phyloP scores from a whole-genome alignment of 2,797 vertebrate species.

The Dermochelys coriacea region DNA sequence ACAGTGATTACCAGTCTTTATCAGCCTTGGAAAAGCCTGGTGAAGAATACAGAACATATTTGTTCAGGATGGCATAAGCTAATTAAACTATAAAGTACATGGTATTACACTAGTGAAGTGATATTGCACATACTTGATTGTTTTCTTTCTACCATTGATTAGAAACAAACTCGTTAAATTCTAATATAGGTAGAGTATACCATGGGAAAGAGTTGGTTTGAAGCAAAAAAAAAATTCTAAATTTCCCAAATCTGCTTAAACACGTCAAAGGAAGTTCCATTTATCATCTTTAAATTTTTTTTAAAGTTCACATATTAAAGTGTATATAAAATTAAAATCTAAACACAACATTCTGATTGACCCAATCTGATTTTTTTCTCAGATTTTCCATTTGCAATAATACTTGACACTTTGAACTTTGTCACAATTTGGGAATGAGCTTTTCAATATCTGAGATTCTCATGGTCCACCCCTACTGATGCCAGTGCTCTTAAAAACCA shows the following conservation, averaged over 20 bases:
- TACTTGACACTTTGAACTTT: background rate
- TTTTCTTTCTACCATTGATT: background rate
- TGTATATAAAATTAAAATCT: no score
- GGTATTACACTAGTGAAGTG: background rate
- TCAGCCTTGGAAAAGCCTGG: background rate
- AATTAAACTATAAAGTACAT: background rate
- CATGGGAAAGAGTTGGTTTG: no score
- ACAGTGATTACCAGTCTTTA: background rate
- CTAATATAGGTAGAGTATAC: no score
- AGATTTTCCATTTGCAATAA: background rate
- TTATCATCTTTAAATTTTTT: background rate
- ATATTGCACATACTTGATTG: background rate
- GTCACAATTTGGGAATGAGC: background rate
- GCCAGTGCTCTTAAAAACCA: background rate
- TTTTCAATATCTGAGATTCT: background rate
- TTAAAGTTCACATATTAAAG: background rate
- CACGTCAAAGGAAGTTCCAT: no score
- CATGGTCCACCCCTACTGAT: background rate
- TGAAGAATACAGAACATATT: background rate
- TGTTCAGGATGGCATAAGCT: background rate
- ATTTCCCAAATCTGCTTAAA: background rate
- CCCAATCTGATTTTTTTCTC: no score
- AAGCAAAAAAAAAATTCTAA: background rate
- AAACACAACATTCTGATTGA: no score
- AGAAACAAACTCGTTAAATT: background rate